Percentiles rank a stretch among this genome's conserved stretches.
These are phyloP conservation scores for Yponomeuta plumbellus DNA, from an alignment of 2,888 invertebrate genomes.

Conservation along the genomic window DNA sequence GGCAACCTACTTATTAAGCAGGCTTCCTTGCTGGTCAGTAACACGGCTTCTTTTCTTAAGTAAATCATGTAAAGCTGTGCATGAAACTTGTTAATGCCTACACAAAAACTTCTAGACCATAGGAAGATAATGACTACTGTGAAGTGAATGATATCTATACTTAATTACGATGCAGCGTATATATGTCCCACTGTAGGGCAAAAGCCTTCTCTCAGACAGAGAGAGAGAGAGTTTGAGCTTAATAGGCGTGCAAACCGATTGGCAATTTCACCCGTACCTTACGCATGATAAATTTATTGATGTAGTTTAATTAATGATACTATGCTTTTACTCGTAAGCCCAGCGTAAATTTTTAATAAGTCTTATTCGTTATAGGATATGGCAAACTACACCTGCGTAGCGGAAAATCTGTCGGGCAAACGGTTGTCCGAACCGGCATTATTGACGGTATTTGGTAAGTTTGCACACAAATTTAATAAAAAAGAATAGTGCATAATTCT, in stretches of 20 bases:
- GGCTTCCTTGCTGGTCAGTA: constrained; percentile 81
- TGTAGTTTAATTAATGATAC: too few species aligned
- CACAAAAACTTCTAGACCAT: too few species aligned
- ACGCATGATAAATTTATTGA: background rate
- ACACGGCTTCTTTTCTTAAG: background rate
- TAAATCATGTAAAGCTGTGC: background rate
- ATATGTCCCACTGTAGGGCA: too few species aligned
- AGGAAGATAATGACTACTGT: background rate
- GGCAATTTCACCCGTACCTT: background rate
- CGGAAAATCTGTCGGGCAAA: constrained; percentile 93
- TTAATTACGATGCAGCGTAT: too few species aligned
- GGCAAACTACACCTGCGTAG: constrained; percentile 97
- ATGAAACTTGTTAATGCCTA: too few species aligned
- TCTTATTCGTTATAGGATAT: constrained; percentile 78
- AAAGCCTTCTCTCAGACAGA: too few species aligned
- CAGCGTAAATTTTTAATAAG: too few species aligned
- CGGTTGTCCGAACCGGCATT: constrained; percentile 90
- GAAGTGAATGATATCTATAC: background rate
- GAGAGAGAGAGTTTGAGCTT: too few species aligned
- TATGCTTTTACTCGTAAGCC: too few species aligned
- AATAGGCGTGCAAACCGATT: too few species aligned
- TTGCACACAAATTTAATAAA: constrained; percentile 14
- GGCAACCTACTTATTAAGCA: constrained; percentile 91
- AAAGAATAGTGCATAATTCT: constrained; percentile 20
- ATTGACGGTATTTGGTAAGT: constrained; percentile 93